These are phyloP conservation scores for Drosophila paramelanica DNA, from an alignment of 2,888 invertebrate species.

Conservation along the genomic window DNA sequence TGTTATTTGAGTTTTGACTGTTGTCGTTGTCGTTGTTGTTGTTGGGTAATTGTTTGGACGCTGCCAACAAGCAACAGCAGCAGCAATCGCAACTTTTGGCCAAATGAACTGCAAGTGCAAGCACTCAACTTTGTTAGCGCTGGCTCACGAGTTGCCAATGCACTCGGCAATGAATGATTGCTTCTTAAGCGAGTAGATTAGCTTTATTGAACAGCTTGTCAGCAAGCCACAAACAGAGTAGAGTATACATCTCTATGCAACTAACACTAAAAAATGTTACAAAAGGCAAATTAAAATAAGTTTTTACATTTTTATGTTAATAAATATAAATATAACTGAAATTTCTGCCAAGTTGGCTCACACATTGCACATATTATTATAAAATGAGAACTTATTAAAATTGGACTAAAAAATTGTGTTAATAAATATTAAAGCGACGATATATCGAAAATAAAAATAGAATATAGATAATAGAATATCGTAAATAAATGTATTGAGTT, in stretches of 20 bases:
- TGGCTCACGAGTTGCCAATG: slow-evolving; percentile 64
- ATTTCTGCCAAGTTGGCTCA: no score
- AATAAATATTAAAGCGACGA: no score
- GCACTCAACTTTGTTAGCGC: slow-evolving; percentile 56
- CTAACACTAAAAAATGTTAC: background rate
- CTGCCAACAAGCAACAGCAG: slow-evolving; percentile 53
- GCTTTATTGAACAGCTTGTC: background rate
- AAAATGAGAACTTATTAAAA: no score
- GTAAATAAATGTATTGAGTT: no score
- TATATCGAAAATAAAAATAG: no score
- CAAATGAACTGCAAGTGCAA: slow-evolving; percentile 77
- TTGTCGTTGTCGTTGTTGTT: slow-evolving; percentile 35
- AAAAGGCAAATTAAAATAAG: no score
- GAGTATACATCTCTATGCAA: background rate
- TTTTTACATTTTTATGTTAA: no score
- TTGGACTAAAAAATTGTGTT: no score
- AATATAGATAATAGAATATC: no score
- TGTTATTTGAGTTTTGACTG: slow-evolving; percentile 46
- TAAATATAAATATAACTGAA: no score
- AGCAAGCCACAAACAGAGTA: background rate
- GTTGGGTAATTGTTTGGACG: slow-evolving; percentile 69
- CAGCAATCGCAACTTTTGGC: slow-evolving; percentile 65
- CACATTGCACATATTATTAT: no score
- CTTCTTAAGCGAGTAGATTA: slow-evolving; percentile 3
- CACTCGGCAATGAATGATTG: slow-evolving; percentile 26